Evolutionary conservation across 2,888 invertebrate genomes (phyloP), one percentile per base, ranked within the genome.

Genomic region (Blera fallax): DNA sequence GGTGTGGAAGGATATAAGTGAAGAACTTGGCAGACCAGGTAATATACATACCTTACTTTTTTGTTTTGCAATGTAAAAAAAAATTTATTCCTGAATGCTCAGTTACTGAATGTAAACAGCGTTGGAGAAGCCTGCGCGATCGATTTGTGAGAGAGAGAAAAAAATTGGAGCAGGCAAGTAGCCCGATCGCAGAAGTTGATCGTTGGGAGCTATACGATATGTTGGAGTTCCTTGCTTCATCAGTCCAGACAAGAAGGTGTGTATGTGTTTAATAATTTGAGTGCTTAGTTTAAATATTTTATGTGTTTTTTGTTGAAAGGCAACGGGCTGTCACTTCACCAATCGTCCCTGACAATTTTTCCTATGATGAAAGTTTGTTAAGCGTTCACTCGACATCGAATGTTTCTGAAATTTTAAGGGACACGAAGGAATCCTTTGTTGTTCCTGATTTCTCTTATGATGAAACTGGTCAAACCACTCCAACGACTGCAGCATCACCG

Each of bases 111-210:
- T 73, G 73, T 40, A 73, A 48, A 50, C 60, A 40, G 40, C 60
- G 73, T 34, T 73, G 73, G 73, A 34, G 62, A 40, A 73, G 73
- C 2, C 24, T 73, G 14, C 60, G 73, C 0, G 62, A 73, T 18
- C 73, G 73, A 5, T 73, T 62, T 1, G 50, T 73, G n/a, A 48
- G 40, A 29, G 73, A 73, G 27, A 62, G 60, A 18, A 48, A 62
- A 11, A 73, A 73, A 34, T 0, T 62, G 11, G 62, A 73, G 2
- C 21, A 21, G 10, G 43, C 18, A 4, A 14, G 24, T 0, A 6
- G 8, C 11, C 8, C 16, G 8, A 1, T 8, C 7, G 14, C 8
- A 10, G 8, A 27, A 2, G 3, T 29, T 11, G 54, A 45, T 8
- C n/a, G 14, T 29, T 70, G 70, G 70, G 70, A 70, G 11, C 54